These are phyloP conservation scores for Callosobruchus maculatus DNA, from an alignment of 2,888 invertebrate species.

Conservation along the genomic window DNA sequence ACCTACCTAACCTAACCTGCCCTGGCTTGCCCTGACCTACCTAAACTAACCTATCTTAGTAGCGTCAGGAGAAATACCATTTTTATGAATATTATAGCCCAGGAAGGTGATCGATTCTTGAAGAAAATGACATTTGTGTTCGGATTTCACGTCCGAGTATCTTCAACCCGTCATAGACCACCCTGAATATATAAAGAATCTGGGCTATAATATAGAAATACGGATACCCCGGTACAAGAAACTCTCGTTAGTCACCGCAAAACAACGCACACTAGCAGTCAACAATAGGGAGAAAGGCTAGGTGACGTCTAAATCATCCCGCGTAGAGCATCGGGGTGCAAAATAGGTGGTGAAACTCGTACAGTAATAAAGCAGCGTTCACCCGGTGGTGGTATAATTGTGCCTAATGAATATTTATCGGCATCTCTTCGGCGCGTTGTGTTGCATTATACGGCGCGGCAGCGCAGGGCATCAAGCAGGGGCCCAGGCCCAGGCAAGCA, in stretches of 20 bases:
- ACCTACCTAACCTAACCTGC: no score
- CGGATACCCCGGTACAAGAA: not conserved
- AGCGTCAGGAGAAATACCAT: no score
- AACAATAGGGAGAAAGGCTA: constrained; percentile 2
- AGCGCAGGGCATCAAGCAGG: not conserved
- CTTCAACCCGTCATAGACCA: no score
- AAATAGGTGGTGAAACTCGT: constrained; percentile 33
- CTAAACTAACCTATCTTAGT: no score
- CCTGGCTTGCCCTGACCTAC: no score
- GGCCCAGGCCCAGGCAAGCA: not conserved
- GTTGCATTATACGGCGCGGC: constrained; percentile 43
- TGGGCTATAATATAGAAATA: not conserved
- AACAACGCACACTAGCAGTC: not conserved
- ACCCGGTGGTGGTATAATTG: constrained; percentile 50
- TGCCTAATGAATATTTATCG: constrained; percentile 52
- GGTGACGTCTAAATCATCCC: constrained; percentile 20
- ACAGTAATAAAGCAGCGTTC: constrained; percentile 50
- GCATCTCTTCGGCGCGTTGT: constrained; percentile 38
- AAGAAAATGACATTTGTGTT: no score
- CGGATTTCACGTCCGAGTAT: no score
- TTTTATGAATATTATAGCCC: no score
- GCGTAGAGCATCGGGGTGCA: constrained; percentile 8
- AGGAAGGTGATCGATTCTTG: no score
- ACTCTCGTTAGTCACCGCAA: not conserved
- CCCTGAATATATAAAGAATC: no score